Base-by-base conservation (phyloP, 37 sponge, comb jelly and placozoan species). In the Beroe forskalii region DNA sequence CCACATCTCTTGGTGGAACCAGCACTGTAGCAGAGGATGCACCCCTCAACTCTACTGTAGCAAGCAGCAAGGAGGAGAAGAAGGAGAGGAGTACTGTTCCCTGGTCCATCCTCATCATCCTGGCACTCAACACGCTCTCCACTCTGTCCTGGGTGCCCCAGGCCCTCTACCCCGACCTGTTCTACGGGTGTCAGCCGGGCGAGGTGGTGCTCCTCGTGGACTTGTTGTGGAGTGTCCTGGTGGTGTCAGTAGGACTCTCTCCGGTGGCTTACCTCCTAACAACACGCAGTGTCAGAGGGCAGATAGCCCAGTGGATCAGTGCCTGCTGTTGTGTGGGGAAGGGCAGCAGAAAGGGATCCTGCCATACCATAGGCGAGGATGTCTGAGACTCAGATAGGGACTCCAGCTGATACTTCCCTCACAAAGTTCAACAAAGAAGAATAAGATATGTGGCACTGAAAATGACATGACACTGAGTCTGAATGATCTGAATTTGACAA, bases 141-240 rank as follows among this genome's bases (percentile, higher is more conserved):
- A 44, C 55, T 4, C 55, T 80, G 1, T 48, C 86, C 55, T 80
- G 86, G 86, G 17, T 80, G 12, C 86, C 86, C 37, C 86, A 80
- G 86, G 28, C 86, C 48, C 86, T 80, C 55, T 80, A 80, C 30
- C 86, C 86, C n/a, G 48, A 80, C 27, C 55, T 80, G 86, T 80
- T 80, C 28, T 80, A 44, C 55, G 86, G 86, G 30, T 80, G 86
- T 41, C 86, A 80, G 30, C 55, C 44, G 27, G 86, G 86, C 8
- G 86, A 44, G 44, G 86, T 80, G 86, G 86, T 44, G 30, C 27
- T 80, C 3, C 2, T 43, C 6, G 86, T 80, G 48, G 86, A 80
- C 27, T 6, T 80, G 0, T 4, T 44, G 55, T 80, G 86, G 86
- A 80, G 38, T 38, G 31, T 80, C 27, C 55, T 80, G 24, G 35